phyloP scores from a whole-genome alignment of 2,797 vertebrate species.

The Erpetoichthys calabaricus region DNA sequence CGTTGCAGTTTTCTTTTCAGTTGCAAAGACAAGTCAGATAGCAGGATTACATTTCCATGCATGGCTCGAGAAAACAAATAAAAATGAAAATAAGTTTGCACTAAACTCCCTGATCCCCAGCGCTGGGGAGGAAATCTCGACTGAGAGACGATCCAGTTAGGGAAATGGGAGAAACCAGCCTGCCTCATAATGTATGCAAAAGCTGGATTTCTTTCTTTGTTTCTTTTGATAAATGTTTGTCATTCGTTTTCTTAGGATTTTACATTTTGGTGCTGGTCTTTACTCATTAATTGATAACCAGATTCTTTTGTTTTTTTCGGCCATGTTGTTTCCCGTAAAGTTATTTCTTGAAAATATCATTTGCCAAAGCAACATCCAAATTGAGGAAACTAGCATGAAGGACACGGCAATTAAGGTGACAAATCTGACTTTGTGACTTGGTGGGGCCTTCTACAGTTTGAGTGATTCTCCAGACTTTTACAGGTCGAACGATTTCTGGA shows the following conservation, averaged over 20 bases:
- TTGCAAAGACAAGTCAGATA: slow-evolving; percentile 12
- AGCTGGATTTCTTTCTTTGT: slow-evolving; percentile 23
- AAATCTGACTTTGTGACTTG: no score
- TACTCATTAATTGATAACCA: slow-evolving; percentile 8
- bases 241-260: slow-evolving; percentile 10
- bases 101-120: slow-evolving; percentile 33
- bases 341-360: slow-evolving; percentile 19
- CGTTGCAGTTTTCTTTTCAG: slow-evolving; percentile 34
- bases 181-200: slow-evolving; percentile 51
- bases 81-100: slow-evolving; percentile 34
- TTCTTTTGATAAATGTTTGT: slow-evolving; percentile 10
- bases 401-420: no score
- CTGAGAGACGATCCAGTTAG: slow-evolving; percentile 11
- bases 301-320: slow-evolving; percentile 3
- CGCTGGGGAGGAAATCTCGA: slow-evolving; percentile 19
- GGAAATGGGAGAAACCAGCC: slow-evolving; percentile 35
- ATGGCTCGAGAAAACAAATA: slow-evolving; percentile 21
- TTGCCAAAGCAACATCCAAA: slow-evolving; percentile 36
- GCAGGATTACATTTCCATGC: slow-evolving; percentile 27
- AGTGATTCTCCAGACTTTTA: no score
- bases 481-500: no score
- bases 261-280: slow-evolving; percentile 22
- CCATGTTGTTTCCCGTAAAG: slow-evolving; percentile 13
- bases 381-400: slow-evolving; percentile 13
- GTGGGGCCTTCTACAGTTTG: no score